A percentile compares a stretch with the other conserved stretches of the same genome.
Evolutionary conservation across 2,797 vertebrate species (phyloP).

Genomic region (Pelochelys cantorii): DNA sequence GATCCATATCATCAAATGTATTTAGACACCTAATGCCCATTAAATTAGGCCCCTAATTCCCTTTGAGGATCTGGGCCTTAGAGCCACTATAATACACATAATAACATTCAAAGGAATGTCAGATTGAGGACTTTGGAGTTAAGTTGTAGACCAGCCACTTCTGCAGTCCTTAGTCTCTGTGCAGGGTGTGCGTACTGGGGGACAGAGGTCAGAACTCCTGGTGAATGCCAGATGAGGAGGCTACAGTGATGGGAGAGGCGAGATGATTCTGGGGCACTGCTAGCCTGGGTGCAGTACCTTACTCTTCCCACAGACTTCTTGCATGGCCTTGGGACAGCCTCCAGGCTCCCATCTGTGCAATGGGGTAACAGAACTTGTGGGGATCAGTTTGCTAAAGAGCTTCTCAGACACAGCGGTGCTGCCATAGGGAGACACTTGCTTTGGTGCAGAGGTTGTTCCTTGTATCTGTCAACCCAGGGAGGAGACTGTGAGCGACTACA

Average conservation of each 20-base stretch:
- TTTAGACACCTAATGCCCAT: neutral
- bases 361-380: neutral
- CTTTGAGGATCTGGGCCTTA: neutral
- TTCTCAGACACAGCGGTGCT: neutral
- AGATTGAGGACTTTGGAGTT: constrained; percentile 16
- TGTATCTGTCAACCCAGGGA: fast-evolving
- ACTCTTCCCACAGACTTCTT: neutral
- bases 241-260: neutral
- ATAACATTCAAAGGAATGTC: neutral
- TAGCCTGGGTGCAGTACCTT: neutral
- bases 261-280: neutral
- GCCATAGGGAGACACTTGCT: neutral
- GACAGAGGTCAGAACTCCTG: neutral
- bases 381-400: neutral
- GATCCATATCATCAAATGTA: neutral
- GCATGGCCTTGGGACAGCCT: neutral
- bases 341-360: neutral
- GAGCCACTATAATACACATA: neutral
- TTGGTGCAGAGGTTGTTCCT: neutral
- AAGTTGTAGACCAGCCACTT: neutral
- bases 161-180: neutral
- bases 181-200: neutral
- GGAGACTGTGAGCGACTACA: neutral
- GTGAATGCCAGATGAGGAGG: neutral
- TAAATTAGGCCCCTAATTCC: neutral